Percentiles rank a stretch among this genome's conserved stretches.
Conservation (phyloP, 2,113 vertebrate genomes). For the Microtus ochrogaster region DNA sequence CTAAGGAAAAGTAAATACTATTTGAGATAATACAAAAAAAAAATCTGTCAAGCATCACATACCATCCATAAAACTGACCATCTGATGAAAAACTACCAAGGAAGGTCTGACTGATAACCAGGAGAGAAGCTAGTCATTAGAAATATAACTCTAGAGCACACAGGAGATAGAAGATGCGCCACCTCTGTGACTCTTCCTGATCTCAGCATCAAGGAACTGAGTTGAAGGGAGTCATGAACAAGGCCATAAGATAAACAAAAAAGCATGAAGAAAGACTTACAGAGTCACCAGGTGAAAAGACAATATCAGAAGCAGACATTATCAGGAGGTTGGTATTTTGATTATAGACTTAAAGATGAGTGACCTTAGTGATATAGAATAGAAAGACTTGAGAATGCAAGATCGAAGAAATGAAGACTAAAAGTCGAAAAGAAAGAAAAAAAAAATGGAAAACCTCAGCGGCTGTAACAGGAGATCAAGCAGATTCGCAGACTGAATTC, state of each 20-base stretch:
- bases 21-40: slow-evolving; percentile 38
- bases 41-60: not conserved
- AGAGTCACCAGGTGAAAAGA: not conserved
- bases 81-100: not conserved
- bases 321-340: not conserved
- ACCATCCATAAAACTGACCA: not conserved
- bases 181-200: not conserved
- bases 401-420: not conserved
- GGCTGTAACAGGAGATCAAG: not conserved
- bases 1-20: not conserved
- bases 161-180: not conserved
- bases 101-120: not conserved
- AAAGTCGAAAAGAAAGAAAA: not conserved
- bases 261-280: not conserved
- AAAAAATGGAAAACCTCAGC: too few relatives aligned
- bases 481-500: too few relatives aligned
- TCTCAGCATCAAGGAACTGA: not conserved
- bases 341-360: not conserved
- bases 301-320: not conserved
- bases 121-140: not conserved
- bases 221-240: not conserved
- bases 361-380: not conserved
- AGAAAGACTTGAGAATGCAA: not conserved
- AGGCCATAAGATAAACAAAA: not conserved
- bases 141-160: not conserved